These are phyloP conservation scores for Lucilia sericata DNA, from an alignment of 1,140 invertebrate genomes.

Conservation along the genomic window DNA sequence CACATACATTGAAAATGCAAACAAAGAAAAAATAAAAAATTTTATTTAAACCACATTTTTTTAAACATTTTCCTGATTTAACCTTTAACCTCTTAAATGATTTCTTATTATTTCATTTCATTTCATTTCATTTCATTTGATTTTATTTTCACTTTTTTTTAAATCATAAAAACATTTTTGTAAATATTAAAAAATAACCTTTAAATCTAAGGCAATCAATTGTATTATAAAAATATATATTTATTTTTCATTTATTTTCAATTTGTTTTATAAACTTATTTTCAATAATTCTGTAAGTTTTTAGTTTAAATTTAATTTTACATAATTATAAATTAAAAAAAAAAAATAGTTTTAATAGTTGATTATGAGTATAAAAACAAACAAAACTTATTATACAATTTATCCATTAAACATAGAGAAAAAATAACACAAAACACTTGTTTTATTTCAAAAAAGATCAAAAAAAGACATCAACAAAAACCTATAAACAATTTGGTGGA, in stretches of 20 bases:
- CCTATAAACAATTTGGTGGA: not conserved
- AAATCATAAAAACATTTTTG: no score
- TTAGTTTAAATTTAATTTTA: not conserved
- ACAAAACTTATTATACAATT: not conserved
- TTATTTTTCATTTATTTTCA: not conserved
- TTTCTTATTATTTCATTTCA: no score
- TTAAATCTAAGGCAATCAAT: not conserved
- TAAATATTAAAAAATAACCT: not conserved
- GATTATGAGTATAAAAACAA: not conserved
- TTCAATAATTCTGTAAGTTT: not conserved
- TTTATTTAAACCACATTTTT: not conserved
- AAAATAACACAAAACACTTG: not conserved
- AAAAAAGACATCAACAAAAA: not conserved
- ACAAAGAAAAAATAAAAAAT: not conserved
- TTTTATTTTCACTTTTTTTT: no score
- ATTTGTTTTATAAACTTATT: not conserved
- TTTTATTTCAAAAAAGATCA: not conserved
- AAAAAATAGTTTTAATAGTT: not conserved
- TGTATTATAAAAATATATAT: no score
- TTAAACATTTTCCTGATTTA: not conserved
- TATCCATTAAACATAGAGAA: not conserved
- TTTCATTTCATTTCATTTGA: no score
- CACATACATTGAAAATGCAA: not conserved
- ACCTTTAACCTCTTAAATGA: no score
- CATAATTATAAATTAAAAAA: not conserved